These are phyloP conservation scores for Illadopsis cleaveri DNA, from an alignment of 2,113 vertebrate genomes.

Conservation along the genomic window DNA sequence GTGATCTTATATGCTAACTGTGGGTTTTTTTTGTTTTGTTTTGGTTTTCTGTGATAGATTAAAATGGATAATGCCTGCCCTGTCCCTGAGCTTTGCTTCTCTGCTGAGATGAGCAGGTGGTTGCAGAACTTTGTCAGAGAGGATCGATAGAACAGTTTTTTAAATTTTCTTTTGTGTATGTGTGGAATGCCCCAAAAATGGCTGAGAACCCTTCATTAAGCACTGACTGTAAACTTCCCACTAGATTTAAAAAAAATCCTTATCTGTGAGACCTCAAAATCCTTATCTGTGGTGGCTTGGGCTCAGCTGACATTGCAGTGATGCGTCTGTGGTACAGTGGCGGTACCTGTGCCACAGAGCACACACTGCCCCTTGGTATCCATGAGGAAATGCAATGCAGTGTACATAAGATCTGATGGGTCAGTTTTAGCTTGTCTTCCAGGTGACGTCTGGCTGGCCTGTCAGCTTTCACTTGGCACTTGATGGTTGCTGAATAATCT, in stretches of 20 bases:
- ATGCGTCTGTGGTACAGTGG: not conserved
- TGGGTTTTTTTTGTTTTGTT: not conserved
- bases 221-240: not conserved
- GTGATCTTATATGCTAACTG: not conserved
- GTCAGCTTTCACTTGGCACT: not conserved
- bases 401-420: not conserved
- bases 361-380: not conserved
- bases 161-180: not conserved
- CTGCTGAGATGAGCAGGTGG: not conserved
- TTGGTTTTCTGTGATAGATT: not conserved
- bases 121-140: not conserved
- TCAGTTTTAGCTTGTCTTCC: not conserved
- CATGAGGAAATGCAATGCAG: not conserved
- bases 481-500: not conserved
- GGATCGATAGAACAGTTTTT: fast-evolving
- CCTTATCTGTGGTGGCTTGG: not conserved
- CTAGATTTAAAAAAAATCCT: not conserved
- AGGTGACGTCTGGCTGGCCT: not conserved
- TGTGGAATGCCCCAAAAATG: not conserved
- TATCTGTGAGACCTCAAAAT: not conserved
- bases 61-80: not conserved
- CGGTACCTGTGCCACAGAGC: not conserved
- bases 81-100: not conserved
- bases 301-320: not conserved
- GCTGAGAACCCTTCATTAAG: not conserved